Evolutionary conservation across 1,140 invertebrate genomes (phyloP), one percentile per base, ranked within the genome.

Genomic region (Thrips palmi): DNA sequence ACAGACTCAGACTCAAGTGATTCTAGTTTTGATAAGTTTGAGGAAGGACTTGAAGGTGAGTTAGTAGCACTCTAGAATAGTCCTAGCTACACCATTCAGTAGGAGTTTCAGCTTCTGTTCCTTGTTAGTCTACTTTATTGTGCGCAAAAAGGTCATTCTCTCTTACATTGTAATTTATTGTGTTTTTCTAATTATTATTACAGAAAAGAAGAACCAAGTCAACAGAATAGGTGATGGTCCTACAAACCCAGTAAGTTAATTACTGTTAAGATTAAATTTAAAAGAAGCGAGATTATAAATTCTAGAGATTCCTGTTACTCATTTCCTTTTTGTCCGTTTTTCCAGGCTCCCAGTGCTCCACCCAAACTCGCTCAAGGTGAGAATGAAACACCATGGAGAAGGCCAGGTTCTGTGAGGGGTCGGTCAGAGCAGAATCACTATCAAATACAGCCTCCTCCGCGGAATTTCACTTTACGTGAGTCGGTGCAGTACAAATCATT

Each of bases 161-260:
- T n/a, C n/a, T n/a, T n/a, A n/a, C n/a, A n/a, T 37, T 20, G 33
- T 34, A 34, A 34, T 34, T 34, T 34, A 14, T 37, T 42, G 19
- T 28, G 10, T 30, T 19, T 10, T 35, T 38, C 27, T 22, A 24
- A 12, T 36, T 41, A 34, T 46, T 43, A 51, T 65, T 66, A 37
- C 62, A 73, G 69, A 71, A 49, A 72, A 71, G 58, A 71, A 71
- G 51, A 74, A 74, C 54, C 61, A 63, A 47, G 62, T 62, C 8
- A 74, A 74, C 46, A 59, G 58, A 49, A 64, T 69, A 43, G 61
- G 64, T 50, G 56, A 51, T 36, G 47, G 63, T 63, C 60, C 60
- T 62, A 64, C 57, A 37, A 40, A 23, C 17, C 43, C 39, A 17
- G 46, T 45, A 44, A 46, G 45, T 48, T 25, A 37, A 25, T 3